Percentiles rank a stretch among this genome's conserved stretches.
These are phyloP conservation scores for Panurus biarmicus DNA, from an alignment of 2,113 vertebrate species.

Conservation along the genomic window DNA sequence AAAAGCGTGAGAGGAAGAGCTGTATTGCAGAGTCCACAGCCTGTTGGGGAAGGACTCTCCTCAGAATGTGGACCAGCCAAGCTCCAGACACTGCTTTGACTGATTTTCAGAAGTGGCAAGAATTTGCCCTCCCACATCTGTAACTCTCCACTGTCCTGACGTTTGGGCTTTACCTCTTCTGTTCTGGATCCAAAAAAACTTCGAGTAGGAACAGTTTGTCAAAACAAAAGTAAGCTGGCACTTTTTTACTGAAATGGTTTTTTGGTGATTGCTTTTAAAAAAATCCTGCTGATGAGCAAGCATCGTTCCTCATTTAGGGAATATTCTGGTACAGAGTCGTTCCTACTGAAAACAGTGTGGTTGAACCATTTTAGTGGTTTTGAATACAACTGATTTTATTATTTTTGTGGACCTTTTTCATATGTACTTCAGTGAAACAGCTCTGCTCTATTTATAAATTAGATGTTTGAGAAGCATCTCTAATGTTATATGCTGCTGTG, in stretches of 20 bases:
- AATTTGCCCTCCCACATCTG: not conserved
- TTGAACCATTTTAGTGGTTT: not conserved
- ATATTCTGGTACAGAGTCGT: not conserved
- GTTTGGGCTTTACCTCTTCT: not conserved
- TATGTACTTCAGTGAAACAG: not conserved
- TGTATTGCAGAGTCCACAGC: not conserved
- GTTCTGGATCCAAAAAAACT: not conserved
- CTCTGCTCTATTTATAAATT: conserved; percentile 6
- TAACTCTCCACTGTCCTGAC: not conserved
- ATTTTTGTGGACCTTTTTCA: not conserved
- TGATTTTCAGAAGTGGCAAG: not conserved
- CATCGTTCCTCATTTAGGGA: not conserved
- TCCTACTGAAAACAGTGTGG: not conserved
- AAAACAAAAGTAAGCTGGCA: not conserved
- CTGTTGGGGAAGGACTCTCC: not conserved
- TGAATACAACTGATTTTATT: not conserved
- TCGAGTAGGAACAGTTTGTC: not conserved
- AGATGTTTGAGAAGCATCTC: not conserved
- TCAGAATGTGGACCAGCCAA: not conserved
- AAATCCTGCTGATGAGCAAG: not conserved
- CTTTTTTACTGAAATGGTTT: not conserved
- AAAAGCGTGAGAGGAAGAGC: not conserved
- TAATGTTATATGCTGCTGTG: not conserved
- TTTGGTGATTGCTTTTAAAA: not conserved
- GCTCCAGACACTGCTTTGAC: not conserved